phyloP scores from a whole-genome alignment of 1,140 invertebrate genomes.

The Marisa cornuarietis region DNA sequence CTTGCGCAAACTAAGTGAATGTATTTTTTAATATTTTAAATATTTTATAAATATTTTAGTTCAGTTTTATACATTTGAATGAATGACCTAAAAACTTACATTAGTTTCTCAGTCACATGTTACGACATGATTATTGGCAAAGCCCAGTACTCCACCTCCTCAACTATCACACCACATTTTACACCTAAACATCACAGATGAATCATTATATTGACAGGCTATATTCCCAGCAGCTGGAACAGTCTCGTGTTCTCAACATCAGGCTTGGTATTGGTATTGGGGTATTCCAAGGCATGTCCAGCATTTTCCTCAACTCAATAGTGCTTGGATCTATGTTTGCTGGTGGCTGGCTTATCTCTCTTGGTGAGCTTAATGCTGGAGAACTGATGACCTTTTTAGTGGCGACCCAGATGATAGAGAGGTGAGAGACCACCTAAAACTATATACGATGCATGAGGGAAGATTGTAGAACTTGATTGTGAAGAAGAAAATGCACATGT shows the following conservation, averaged over 20 bases:
- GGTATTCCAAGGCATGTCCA: constrained; percentile 77
- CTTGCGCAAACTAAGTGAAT: no score
- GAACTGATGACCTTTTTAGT: constrained; percentile 95
- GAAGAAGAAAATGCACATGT: no score
- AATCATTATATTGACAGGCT: constrained; percentile 62
- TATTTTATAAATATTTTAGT: neutral
- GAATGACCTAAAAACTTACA: no score
- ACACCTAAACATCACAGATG: neutral
- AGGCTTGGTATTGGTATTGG: constrained; percentile 90
- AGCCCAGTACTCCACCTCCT: neutral
- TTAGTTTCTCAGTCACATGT: no score
- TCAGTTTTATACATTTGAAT: neutral
- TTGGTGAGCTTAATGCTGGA: constrained; percentile 82
- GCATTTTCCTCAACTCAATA: constrained; percentile 75
- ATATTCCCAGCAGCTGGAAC: constrained; percentile 79
- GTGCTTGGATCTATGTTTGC: constrained; percentile 88
- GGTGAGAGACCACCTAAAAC: constrained; percentile 58
- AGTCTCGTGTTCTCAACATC: constrained; percentile 78
- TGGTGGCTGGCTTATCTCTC: constrained; percentile 86
- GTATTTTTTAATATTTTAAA: neutral
- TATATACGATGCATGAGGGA: neutral
- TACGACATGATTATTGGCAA: no score
- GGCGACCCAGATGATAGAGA: constrained; percentile 92
- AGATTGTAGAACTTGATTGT: no score
- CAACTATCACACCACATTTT: neutral